A percentile compares a stretch with the other conserved stretches of the same genome.
Evolutionary conservation across 2,113 vertebrate species (phyloP).

Genomic region (Micronisus gabar): DNA sequence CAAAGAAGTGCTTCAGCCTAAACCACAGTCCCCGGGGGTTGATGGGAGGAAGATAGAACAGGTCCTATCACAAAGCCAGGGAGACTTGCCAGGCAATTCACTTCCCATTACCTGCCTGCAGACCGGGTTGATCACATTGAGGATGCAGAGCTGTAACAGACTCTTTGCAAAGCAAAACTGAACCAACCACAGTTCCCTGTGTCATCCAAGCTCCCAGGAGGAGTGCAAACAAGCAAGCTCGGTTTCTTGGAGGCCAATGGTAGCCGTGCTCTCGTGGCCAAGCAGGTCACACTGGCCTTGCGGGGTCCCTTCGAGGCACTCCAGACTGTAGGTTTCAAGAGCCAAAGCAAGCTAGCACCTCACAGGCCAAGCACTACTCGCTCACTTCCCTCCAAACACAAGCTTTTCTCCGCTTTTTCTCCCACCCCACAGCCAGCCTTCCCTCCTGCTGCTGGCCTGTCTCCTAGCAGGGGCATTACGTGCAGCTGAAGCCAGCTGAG

Average conservation of each 20-base stretch:
- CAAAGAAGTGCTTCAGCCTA: background rate
- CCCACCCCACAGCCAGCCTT: background rate
- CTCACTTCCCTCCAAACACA: background rate
- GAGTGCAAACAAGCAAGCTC: background rate
- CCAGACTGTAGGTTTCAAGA: background rate
- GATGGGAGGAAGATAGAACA: background rate
- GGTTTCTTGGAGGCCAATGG: background rate
- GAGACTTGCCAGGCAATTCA: background rate
- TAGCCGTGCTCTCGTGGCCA: fast-evolving
- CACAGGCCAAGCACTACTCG: background rate
- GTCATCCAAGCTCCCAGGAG: background rate
- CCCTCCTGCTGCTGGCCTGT: background rate
- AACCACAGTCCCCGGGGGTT: background rate
- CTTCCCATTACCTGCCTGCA: background rate
- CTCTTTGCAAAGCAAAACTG: background rate
- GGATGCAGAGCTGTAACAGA: background rate
- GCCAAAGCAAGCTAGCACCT: background rate
- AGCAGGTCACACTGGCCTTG: background rate
- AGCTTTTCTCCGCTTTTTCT: background rate
- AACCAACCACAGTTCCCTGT: background rate
- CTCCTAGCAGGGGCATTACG: background rate
- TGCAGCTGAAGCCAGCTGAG: background rate
- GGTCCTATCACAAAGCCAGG: background rate
- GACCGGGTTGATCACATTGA: background rate
- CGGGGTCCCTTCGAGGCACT: background rate